Evolutionary conservation across 2,113 vertebrate genomes (phyloP).

Genomic region (Marcusenius ussheri): DNA sequence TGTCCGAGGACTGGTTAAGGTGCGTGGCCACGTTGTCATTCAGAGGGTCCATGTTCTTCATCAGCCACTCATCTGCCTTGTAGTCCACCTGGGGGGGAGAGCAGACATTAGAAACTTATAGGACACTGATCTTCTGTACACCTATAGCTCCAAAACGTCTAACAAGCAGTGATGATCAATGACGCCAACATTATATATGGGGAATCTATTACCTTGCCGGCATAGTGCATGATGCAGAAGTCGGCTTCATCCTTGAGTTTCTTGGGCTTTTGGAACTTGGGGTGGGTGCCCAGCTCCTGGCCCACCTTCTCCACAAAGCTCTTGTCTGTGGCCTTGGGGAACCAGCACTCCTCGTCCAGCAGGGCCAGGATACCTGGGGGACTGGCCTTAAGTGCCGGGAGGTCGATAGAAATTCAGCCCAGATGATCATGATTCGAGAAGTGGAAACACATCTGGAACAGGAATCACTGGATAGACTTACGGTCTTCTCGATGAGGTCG

Average conservation of each 20-base stretch:
- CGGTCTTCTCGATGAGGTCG: constrained; percentile 89
- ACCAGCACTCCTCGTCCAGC: constrained; percentile 97
- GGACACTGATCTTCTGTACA: neutral
- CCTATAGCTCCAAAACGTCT: neutral
- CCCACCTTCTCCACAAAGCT: constrained; percentile 96
- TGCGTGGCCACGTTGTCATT: constrained; percentile 90
- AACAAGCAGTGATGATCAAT: neutral
- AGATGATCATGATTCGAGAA: neutral
- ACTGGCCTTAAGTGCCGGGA: constrained; percentile 64
- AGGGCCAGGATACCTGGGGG: constrained; percentile 91
- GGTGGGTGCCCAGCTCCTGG: constrained; percentile 88
- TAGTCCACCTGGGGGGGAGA: constrained; percentile 81
- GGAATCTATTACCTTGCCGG: constrained; percentile 75
- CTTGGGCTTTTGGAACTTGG: constrained; percentile 95
- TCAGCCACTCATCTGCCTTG: constrained; percentile 94
- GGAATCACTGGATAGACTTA: constrained; percentile 47
- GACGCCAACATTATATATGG: neutral
- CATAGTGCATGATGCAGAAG: constrained; percentile 96
- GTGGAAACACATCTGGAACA: neutral
- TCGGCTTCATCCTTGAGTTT: constrained; percentile 98
- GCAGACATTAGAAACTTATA: neutral
- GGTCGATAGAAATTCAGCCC: neutral
- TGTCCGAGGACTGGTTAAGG: constrained; percentile 92
- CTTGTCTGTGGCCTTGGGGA: constrained; percentile 96
- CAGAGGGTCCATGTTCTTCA: constrained; percentile 99